Evolutionary conservation across 2,113 vertebrate genomes (phyloP).

Genomic region (Cyprinus carpio): DNA sequence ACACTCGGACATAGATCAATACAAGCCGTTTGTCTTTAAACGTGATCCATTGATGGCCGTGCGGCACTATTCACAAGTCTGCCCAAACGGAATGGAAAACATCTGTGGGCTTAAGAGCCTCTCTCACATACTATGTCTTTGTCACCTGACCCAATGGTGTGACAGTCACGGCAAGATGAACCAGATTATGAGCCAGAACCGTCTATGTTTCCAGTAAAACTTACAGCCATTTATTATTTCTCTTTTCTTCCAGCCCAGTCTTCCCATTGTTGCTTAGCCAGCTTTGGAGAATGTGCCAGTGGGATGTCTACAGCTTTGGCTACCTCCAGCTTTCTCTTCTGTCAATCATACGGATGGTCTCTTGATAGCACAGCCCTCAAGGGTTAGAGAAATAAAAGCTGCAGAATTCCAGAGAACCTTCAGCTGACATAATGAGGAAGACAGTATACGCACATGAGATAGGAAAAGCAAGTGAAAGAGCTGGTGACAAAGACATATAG

Average conservation of each 20-base stretch:
- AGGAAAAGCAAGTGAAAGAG: slow-evolving; percentile 42
- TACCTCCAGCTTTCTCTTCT: slow-evolving; percentile 60
- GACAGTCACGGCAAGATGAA: slow-evolving; percentile 53
- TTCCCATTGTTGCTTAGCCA: slow-evolving; percentile 47
- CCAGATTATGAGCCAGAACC: slow-evolving; percentile 43
- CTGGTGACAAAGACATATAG: slow-evolving; percentile 36
- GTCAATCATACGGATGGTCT: slow-evolving; percentile 67
- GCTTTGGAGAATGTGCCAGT: slow-evolving; percentile 51
- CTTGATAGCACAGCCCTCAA: slow-evolving; percentile 51
- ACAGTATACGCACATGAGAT: slow-evolving; percentile 1
- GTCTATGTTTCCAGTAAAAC: slow-evolving; percentile 59
- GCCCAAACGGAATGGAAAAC: slow-evolving; percentile 53
- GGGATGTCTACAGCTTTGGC: slow-evolving; percentile 56
- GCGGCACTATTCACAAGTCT: slow-evolving; percentile 32
- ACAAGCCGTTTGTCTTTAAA: slow-evolving; percentile 29
- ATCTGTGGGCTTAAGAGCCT: slow-evolving; percentile 48
- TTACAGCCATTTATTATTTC: slow-evolving; percentile 60
- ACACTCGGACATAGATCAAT: slow-evolving; percentile 45
- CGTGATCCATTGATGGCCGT: slow-evolving; percentile 30
- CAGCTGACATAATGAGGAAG: slow-evolving; percentile 28
- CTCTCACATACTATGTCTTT: slow-evolving; percentile 36
- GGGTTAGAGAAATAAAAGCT: slow-evolving; percentile 69
- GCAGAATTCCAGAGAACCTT: slow-evolving; percentile 64
- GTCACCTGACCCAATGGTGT: slow-evolving; percentile 55
- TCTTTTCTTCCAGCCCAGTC: slow-evolving; percentile 51